A percentile compares a stretch with the other conserved stretches of the same genome.
These are phyloP conservation scores for Latheticus oryzae DNA, from an alignment of 2,888 invertebrate genomes.

Conservation along the genomic window DNA sequence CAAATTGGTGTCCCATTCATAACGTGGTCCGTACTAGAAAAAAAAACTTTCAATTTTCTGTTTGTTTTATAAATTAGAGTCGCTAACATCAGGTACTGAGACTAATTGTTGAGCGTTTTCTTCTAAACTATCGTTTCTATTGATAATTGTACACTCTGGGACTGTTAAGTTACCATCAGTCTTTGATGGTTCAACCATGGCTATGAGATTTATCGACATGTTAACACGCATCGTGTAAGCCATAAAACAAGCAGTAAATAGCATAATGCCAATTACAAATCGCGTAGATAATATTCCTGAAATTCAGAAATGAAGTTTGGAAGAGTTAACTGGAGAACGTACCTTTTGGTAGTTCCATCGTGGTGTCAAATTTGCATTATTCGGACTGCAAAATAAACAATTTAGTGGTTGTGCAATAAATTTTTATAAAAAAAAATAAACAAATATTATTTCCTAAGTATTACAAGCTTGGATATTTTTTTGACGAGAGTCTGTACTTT, in stretches of 20 bases:
- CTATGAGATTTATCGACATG: conserved; percentile 79
- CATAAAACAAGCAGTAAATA: conserved; percentile 79
- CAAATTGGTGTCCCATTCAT: conserved; percentile 71
- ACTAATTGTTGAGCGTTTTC: conserved; percentile 5
- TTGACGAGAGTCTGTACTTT: too few species aligned
- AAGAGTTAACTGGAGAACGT: too few species aligned
- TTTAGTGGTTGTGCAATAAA: too few species aligned
- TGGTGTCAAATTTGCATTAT: too few species aligned
- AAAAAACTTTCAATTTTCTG: conserved; percentile 38
- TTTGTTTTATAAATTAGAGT: neutral
- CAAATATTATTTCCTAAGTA: too few species aligned
- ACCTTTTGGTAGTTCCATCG: too few species aligned
- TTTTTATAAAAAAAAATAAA: too few species aligned
- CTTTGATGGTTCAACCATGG: conserved; percentile 73
- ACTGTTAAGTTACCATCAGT: conserved; percentile 47
- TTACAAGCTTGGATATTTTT: too few species aligned
- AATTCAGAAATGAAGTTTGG: neutral
- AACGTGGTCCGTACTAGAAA: conserved; percentile 68
- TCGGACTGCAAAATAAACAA: too few species aligned
- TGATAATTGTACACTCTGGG: conserved; percentile 46
- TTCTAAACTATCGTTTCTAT: conserved; percentile 4
- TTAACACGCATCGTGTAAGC: conserved; percentile 81
- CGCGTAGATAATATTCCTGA: conserved; percentile 66
- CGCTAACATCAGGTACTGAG: conserved; percentile 46
- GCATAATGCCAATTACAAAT: conserved; percentile 72